Base-by-base conservation (phyloP, 2,797 vertebrate species). In the Mormyrus proboscirostris region DNA sequence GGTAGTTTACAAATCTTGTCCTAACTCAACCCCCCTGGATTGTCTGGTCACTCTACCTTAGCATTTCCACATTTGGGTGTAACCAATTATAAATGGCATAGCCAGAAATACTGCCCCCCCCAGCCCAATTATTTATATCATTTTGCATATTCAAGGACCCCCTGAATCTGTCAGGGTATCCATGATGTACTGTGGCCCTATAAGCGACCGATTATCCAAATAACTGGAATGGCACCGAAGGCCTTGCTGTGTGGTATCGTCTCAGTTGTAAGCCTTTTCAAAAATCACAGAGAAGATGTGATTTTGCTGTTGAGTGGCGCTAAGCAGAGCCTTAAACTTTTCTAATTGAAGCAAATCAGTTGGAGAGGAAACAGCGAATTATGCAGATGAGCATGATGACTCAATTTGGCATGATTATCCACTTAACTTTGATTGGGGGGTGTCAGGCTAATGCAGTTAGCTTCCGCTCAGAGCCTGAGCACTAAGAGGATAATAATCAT, bases 361-460 rank as follows among this genome's bases (percentile, higher is more conserved):
- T 51, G 29, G 82, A 88, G 87, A 69, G 57, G 88, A 84, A 69
- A 69, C 41, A 51, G 73, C 19, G 29, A 73, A 90, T 88, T 65
- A 59, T 62, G 69, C 86, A 90, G 73, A 86, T 41, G 82, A 53
- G 19, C 47, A 44, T 55, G 88, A 53, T 90, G 89, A 86, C 62
- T 88, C 86, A 84, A 87, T 90, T 87, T 89, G 51, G 55, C 41
- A 38, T 25, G 76, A 89, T 88, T 88, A 90, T 79, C 88, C 88
- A 87, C 90, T 90, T 90, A 79, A 88, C 62, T 29, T 25, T 38
- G 89, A 83, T 76, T 86, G 88, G n/a, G 76, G 87, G 49, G 9
- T 88, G 14, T 62, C 86, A 44, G 38, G 19, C 86, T 88, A 88
- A 88, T 88, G 86, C 19, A 51, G 86, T 88, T 88, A 88, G n/a